Evolutionary conservation across 2,888 invertebrate genomes (phyloP).

Genomic region (Cryptophagus acutangulus): DNA sequence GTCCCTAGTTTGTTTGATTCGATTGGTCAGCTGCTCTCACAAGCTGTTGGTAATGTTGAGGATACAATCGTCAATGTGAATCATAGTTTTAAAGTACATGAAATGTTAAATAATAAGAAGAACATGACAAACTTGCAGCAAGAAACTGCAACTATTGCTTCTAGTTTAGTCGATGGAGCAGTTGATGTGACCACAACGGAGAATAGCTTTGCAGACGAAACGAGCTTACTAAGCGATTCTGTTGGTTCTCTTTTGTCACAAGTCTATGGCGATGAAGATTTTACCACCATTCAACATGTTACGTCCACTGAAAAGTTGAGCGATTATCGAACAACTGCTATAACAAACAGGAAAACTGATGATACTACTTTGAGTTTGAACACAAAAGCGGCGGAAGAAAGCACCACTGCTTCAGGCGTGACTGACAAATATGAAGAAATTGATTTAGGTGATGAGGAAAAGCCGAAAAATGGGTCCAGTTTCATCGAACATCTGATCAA

Average conservation of each 20-base stretch:
- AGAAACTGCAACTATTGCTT: conserved; percentile 30
- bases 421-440: conserved; percentile 9
- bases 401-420: conserved; percentile 7
- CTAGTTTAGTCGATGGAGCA: conserved; percentile 10
- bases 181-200: conserved; percentile 10
- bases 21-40: conserved; percentile 40
- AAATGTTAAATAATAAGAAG: conserved; percentile 28
- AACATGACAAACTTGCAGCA: conserved; percentile 29
- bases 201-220: conserved; percentile 9
- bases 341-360: conserved; percentile 15
- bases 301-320: conserved; percentile 15
- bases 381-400: conserved; percentile 5
- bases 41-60: conserved; percentile 36
- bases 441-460: conserved; percentile 2
- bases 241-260: conserved; percentile 38
- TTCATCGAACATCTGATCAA: conserved; percentile 25
- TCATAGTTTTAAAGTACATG: conserved; percentile 26
- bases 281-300: conserved; percentile 25
- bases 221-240: conserved; percentile 26
- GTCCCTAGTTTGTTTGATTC: conserved; percentile 36
- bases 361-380: conserved; percentile 5
- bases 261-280: conserved; percentile 25
- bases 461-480: conserved; percentile 7
- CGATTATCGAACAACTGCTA: conserved; percentile 7
- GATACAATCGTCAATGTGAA: conserved; percentile 23